A percentile compares a stretch with the other conserved stretches of the same genome.
These are phyloP conservation scores for Myotis planiceps DNA, from an alignment of 2,797 vertebrate genomes.

Conservation along the genomic window DNA sequence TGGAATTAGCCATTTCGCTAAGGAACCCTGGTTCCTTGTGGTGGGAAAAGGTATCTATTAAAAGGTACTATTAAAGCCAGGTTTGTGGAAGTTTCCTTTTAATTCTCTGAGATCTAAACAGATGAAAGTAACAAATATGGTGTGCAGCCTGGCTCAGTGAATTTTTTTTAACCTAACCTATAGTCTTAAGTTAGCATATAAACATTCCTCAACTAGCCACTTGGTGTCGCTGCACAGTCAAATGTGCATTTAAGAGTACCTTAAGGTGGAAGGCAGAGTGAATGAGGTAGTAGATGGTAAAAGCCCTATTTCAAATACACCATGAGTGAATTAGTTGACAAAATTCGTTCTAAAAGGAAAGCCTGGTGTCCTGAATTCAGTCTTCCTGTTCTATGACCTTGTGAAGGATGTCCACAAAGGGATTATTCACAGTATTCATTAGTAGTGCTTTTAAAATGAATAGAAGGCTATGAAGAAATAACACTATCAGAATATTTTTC, in stretches of 20 bases:
- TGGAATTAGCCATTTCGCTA: background rate
- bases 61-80: background rate
- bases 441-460: background rate
- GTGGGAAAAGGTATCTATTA: background rate
- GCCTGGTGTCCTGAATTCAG: background rate
- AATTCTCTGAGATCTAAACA: background rate
- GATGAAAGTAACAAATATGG: background rate
- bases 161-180: background rate
- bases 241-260: background rate
- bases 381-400: background rate
- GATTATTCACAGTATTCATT: background rate
- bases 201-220: slow-evolving; percentile 43
- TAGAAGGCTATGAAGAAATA: background rate
- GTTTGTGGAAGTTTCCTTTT: background rate
- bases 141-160: background rate
- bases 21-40: background rate
- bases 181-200: background rate
- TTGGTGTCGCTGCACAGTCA: slow-evolving; percentile 58
- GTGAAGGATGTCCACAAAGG: background rate
- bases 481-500: background rate
- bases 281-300: background rate
- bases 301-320: background rate
- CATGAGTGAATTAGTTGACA: background rate
- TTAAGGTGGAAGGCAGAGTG: background rate
- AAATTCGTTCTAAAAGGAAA: background rate